These are phyloP conservation scores for Lerema accius DNA, from an alignment of 1,140 invertebrate species.

Conservation along the genomic window DNA sequence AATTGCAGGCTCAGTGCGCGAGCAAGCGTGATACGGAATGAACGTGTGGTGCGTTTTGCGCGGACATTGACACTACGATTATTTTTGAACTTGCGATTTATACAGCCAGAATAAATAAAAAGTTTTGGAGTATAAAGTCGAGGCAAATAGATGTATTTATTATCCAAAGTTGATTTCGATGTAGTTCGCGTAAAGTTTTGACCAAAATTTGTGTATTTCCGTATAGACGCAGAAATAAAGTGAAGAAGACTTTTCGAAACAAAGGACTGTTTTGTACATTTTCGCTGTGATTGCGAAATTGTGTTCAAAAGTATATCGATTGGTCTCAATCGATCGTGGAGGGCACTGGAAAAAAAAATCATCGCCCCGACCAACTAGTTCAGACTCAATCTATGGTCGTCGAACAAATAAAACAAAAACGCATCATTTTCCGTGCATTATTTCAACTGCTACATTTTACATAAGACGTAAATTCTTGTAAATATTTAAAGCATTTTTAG, in stretches of 20 bases:
- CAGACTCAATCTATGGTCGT: conserved; percentile 72
- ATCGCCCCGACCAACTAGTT: conserved; percentile 74
- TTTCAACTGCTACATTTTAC: conserved; percentile 55
- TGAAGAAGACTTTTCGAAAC: conserved; percentile 75
- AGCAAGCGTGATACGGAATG: conserved; percentile 82
- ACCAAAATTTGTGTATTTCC: conserved; percentile 77
- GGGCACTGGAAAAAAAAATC: conserved; percentile 63
- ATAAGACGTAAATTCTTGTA: conserved; percentile 64
- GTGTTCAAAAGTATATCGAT: conserved; percentile 77
- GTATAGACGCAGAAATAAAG: conserved; percentile 80
- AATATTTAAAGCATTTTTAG: conserved; percentile 63
- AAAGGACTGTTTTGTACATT: conserved; percentile 82
- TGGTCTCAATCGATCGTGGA: conserved; percentile 63
- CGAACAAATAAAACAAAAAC: conserved; percentile 75
- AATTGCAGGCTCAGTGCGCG: conserved; percentile 73
- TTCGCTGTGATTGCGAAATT: conserved; percentile 80
- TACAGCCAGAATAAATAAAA: conserved; percentile 65
- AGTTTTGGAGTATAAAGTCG: conserved; percentile 77
- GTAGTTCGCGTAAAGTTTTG: conserved; percentile 78
- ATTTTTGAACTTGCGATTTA: conserved; percentile 71
- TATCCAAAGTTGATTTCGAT: conserved; percentile 61
- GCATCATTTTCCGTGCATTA: conserved; percentile 66
- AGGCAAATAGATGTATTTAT: conserved; percentile 66
- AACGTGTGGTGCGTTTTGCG: conserved; percentile 81
- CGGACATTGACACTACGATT: conserved; percentile 78